A percentile compares a stretch with the other conserved stretches of the same genome.
Evolutionary conservation across 2,113 vertebrate species (phyloP).

Genomic region (Circaetus cinerascens): DNA sequence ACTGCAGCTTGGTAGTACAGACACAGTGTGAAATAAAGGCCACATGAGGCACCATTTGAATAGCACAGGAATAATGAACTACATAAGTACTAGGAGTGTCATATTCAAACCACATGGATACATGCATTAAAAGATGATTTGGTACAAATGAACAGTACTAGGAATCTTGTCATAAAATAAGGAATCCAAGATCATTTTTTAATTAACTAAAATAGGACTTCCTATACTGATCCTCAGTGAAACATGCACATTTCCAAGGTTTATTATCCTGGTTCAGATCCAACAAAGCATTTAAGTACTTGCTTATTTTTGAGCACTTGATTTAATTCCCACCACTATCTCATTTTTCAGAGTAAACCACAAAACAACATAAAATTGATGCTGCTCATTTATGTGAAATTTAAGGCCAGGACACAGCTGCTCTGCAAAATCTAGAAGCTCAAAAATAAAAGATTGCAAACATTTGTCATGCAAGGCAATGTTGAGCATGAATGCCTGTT

Average conservation of each 20-base stretch:
- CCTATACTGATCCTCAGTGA: not conserved
- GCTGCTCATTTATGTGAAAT: not conserved
- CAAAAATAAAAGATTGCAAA: not conserved
- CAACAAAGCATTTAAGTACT: not conserved
- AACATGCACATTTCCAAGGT: not conserved
- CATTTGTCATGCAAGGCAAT: not conserved
- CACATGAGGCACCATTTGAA: not conserved
- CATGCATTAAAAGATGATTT: not conserved
- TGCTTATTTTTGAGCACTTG: slow-evolving; percentile 6
- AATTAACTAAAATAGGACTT: not conserved
- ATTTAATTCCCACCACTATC: not conserved
- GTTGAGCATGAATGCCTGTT: not conserved
- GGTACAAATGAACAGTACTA: not conserved
- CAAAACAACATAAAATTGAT: not conserved
- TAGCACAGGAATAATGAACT: not conserved
- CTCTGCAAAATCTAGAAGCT: not conserved
- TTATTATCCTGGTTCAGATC: slow-evolving; percentile 20
- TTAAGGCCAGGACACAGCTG: not conserved
- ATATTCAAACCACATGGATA: not conserved
- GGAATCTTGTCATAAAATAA: not conserved
- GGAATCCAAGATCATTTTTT: not conserved
- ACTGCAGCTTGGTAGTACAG: not conserved
- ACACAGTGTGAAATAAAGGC: not conserved
- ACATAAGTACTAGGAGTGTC: not conserved
- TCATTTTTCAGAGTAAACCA: not conserved